Evolutionary conservation across 2,888 invertebrate genomes (phyloP).

Genomic region (Trypoxylon attenuatum): DNA sequence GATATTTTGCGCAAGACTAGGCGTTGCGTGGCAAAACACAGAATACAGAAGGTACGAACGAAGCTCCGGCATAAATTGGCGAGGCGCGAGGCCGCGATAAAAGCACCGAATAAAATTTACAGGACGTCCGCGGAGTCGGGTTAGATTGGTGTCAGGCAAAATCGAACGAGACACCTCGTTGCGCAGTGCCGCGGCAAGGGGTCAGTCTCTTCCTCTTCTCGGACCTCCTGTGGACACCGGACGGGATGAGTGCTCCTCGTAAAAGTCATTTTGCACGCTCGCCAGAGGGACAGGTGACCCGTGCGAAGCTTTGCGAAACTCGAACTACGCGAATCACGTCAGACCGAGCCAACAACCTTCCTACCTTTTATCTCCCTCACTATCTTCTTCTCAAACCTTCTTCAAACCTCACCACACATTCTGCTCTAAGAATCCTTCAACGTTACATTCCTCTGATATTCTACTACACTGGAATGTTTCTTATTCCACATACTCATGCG

Average conservation of each 20-base stretch:
- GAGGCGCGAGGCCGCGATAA: conserved; percentile 60
- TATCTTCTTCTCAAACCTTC: too few relatives aligned
- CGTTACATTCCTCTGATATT: too few relatives aligned
- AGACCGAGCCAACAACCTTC: too few relatives aligned
- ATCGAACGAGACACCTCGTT: conserved; percentile 72
- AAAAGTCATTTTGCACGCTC: conserved; percentile 71
- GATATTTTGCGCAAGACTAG: not conserved
- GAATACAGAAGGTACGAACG: not conserved
- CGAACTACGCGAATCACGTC: too few relatives aligned
- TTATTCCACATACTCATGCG: too few relatives aligned
- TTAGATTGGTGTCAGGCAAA: conserved; percentile 69
- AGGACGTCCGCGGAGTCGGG: conserved; percentile 70
- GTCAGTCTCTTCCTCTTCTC: conserved; percentile 48
- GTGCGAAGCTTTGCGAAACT: too few relatives aligned
- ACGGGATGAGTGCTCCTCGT: conserved; percentile 65
- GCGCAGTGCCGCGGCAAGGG: conserved; percentile 46
- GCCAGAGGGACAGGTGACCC: conserved; percentile 53
- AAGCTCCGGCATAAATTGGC: conserved; percentile 62
- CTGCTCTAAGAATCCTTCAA: too few relatives aligned
- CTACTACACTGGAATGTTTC: too few relatives aligned
- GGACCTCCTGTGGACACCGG: conserved; percentile 63
- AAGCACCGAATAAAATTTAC: conserved; percentile 71
- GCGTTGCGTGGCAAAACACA: not conserved
- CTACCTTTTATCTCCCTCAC: too few relatives aligned
- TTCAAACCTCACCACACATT: too few relatives aligned